phyloP scores from a whole-genome alignment of 2,888 invertebrate species.

The Napeogenes inachia region DNA sequence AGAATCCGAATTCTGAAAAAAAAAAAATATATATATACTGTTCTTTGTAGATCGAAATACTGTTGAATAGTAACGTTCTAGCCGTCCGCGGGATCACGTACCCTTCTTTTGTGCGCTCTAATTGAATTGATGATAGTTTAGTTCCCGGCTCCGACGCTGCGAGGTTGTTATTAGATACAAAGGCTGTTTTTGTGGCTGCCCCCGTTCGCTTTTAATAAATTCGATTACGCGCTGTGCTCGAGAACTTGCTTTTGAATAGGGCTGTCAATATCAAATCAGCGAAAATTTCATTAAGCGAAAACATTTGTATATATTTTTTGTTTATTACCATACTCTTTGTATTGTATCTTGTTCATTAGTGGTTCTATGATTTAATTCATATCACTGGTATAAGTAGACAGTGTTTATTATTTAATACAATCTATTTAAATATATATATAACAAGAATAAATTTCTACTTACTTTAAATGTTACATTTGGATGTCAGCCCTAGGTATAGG shows the following conservation, averaged over 20 bases:
- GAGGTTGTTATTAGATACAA: slow-evolving; percentile 23
- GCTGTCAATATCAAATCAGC: background rate
- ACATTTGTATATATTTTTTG: background rate
- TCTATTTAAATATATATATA: too few species aligned
- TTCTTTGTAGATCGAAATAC: slow-evolving; percentile 8
- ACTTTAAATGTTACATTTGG: background rate
- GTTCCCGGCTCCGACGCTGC: background rate
- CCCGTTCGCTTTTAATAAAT: slow-evolving; percentile 27
- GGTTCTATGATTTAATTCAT: too few species aligned
- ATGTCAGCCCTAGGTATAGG: slow-evolving; percentile 7
- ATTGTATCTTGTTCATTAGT: too few species aligned
- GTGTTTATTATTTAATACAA: too few species aligned
- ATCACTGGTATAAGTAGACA: too few species aligned
- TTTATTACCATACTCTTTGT: background rate
- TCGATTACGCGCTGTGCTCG: slow-evolving; percentile 27
- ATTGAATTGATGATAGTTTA: slow-evolving; percentile 25
- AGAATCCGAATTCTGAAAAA: background rate
- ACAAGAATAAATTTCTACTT: too few species aligned
- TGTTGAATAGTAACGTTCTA: slow-evolving; percentile 2
- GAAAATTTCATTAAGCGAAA: too few species aligned
- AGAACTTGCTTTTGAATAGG: slow-evolving; percentile 4
- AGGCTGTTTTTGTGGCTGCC: slow-evolving; percentile 20
- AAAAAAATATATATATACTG: background rate
- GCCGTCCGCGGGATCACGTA: slow-evolving; percentile 4
- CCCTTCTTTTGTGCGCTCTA: slow-evolving; percentile 19